Base-by-base conservation (phyloP, 2,113 vertebrate species). In the Nesoenas mayeri region DNA sequence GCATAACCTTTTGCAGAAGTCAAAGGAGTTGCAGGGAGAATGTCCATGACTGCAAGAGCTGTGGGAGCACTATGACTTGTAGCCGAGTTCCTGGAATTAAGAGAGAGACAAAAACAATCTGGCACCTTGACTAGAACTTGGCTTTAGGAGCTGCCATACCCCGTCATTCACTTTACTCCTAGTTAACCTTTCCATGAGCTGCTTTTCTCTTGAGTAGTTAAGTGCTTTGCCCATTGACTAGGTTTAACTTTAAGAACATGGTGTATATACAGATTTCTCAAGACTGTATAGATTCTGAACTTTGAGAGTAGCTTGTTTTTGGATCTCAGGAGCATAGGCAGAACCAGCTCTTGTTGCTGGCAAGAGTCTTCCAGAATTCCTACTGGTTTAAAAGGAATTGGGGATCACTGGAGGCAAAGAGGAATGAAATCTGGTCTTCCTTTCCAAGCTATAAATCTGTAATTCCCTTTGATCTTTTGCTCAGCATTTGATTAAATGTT, bases 391-490 rank as follows among this genome's bases (percentile, higher is more conserved):
- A 96, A 94, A 94, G 66, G 86, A 91, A 95, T 85, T 51, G 8
- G 16, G 65, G 64, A 94, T 93, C 91, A 94, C 50, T 95, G 47
- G 32, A 85, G 42, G 53, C 25, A 91, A 93, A 94, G 13, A 90
- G 88, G 82, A 91, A 83, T 86, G 84, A 88, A 91, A 96, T 66
- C 24, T 5, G 1, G 50, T 90, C 40, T 73, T 93, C 21, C 12
- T 89, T 89, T 93, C 2, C 12, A 79, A 64, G 58, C 32, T 84
- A 13, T 79, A 60, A 18, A 88, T 96, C 79, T 86, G 69, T 77
- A 85, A 97, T 88, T 95, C 89, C 77, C 47, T 97, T 97, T 96
- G 73, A 95, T 91, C 29, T 87, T 93, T 79, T 90, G 34, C 67
- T 96, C 69, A 81, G 16, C 42, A 61, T 91, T 91, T 96, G 65